These are phyloP conservation scores for Dufourea novaeangliae DNA, from an alignment of 1,140 invertebrate species.

Conservation along the genomic window DNA sequence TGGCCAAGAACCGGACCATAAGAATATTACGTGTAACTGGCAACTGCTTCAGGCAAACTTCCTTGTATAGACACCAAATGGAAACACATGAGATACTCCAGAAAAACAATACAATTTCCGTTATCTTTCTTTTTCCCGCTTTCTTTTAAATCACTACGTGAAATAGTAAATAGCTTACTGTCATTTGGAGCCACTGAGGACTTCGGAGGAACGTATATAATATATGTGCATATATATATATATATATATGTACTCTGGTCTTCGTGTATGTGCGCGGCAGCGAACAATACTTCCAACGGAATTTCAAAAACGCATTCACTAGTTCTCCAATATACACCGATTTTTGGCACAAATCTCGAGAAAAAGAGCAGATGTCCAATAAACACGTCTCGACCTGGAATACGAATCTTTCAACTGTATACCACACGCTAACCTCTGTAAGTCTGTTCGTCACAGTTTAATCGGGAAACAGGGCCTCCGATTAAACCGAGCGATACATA, in stretches of 20 bases:
- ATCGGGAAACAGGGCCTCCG: neutral
- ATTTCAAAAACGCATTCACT: constrained; percentile 14
- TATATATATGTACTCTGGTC: too few relatives aligned
- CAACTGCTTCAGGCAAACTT: too few relatives aligned
- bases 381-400: neutral
- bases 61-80: neutral
- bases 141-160: neutral
- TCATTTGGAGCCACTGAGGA: constrained; percentile 46
- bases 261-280: neutral
- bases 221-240: too few relatives aligned
- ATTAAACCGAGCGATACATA: neutral
- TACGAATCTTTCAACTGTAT: constrained; percentile 10
- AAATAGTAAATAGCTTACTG: constrained; percentile 45
- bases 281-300: neutral
- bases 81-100: neutral
- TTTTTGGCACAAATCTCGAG: constrained; percentile 16
- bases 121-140: neutral
- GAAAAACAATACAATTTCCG: neutral
- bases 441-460: neutral
- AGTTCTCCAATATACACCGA: neutral
- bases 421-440: constrained; percentile 41
- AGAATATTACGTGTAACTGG: neutral
- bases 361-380: neutral
- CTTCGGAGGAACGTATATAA: neutral
- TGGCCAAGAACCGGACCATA: neutral